Conservation (phyloP, 2,113 vertebrate genomes). For the Apodemus sylvaticus region DNA sequence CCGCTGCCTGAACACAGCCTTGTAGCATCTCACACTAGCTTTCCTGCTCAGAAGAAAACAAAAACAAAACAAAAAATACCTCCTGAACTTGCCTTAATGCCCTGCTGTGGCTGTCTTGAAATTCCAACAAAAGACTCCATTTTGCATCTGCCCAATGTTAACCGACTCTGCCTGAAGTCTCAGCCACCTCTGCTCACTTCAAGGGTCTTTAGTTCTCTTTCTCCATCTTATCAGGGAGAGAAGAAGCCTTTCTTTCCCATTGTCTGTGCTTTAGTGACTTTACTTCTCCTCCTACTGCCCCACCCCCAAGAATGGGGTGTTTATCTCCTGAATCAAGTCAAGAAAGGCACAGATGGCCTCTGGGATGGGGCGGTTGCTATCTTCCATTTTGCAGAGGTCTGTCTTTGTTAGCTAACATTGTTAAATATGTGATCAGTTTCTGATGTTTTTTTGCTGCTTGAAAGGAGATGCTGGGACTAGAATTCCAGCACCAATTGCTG, state of each 20-base stretch:
- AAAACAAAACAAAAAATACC: no score
- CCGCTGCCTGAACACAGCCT: background rate
- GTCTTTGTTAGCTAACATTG: background rate
- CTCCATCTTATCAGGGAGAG: background rate
- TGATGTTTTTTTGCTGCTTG: background rate
- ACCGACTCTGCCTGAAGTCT: background rate
- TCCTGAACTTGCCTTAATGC: background rate
- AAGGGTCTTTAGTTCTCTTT: background rate
- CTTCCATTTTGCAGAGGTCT: background rate
- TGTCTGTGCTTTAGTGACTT: background rate
- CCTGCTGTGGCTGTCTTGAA: background rate
- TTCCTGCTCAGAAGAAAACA: background rate
- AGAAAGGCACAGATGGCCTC: background rate
- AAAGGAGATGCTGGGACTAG: background rate
- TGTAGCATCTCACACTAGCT: background rate
- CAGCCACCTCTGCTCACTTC: background rate
- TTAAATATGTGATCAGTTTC: background rate
- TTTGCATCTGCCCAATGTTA: background rate
- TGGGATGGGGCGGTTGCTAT: background rate
- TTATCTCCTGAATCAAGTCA: background rate
- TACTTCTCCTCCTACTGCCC: background rate
- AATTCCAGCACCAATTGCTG: background rate
- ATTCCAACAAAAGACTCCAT: background rate
- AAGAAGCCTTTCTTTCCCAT: background rate
- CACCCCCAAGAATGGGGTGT: background rate